Evolutionary conservation across 2,888 invertebrate genomes (phyloP), one percentile per base, ranked within the genome.

Genomic region (Tiliacea citrago): DNA sequence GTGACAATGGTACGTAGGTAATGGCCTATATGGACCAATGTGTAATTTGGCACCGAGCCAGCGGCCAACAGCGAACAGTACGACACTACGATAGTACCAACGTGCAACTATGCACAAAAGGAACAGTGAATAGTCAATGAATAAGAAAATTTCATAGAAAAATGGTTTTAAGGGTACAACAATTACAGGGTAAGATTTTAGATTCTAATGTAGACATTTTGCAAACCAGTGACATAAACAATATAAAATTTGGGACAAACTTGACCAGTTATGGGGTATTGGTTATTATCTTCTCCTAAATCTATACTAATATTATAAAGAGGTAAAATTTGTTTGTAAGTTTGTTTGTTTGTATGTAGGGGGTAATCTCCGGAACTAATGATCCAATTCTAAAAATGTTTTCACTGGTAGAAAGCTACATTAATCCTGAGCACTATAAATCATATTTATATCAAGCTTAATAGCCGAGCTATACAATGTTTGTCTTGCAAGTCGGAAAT

Each of bases 1-100:
- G 93, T 91, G 92, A 92, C 92, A 92, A 92, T 91, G 89, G 92
- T 90, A 89, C 83, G 90, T 89, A 91, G 92, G 92, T 93, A 93
- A 93, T 92, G 90, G 92, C 87, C 87, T 89, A 88, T 90, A 87
- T 88, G 89, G 87, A 90, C 91, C 92, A 91, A 86, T 87, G 91
- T 85, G 87, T 88, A 90, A 89, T 90, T 92, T 92, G 91, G 90
- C 90, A 13, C 35, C 66, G 73, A 70, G 88, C 93, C 92, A 93
- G 71, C 81, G 62, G 63, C 75, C 68, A 73, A 49, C 67, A 68
- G 82, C 70, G 81, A 81, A 55, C 69, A 71, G 77, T 82, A 82
- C 76, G 66, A 72, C 78, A 71, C 71, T 49, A 71, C 60, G 35
- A 57, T 53, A 58, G 35, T 29, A 24, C 47, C 63, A 68, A 53